These are phyloP conservation scores for Eumeta japonica DNA, from an alignment of 1,140 invertebrate species.

Conservation along the genomic window DNA sequence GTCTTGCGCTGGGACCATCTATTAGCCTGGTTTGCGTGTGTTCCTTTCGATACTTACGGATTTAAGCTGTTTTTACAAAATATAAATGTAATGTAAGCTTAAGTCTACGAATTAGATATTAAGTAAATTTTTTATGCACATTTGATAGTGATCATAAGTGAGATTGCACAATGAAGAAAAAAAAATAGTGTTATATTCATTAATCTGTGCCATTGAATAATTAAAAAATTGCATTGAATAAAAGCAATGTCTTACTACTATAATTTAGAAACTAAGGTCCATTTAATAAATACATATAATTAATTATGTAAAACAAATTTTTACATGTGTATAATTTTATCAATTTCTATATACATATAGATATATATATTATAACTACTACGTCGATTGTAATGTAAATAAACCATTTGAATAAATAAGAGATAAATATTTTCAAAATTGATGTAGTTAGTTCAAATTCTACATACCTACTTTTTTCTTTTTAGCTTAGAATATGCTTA, in stretches of 20 bases:
- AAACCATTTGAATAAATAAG: neutral
- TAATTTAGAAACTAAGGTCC: too few relatives aligned
- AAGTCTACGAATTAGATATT: neutral
- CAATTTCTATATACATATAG: too few relatives aligned
- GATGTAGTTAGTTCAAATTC: neutral
- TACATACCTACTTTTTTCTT: constrained; percentile 2
- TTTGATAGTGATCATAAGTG: neutral
- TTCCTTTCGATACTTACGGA: neutral
- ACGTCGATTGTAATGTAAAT: neutral
- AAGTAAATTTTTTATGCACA: neutral
- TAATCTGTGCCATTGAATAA: neutral
- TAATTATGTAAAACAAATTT: too few relatives aligned
- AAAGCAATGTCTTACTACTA: too few relatives aligned
- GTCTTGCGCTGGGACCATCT: constrained; percentile 48
- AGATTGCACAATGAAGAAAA: neutral
- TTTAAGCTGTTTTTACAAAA: too few relatives aligned
- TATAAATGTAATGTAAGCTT: too few relatives aligned
- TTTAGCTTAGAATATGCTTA: constrained; percentile 9
- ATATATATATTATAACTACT: too few relatives aligned
- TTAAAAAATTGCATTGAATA: too few relatives aligned
- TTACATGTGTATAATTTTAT: too few relatives aligned
- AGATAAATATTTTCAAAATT: neutral
- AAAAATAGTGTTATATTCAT: neutral
- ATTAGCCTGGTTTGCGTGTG: constrained; percentile 23
- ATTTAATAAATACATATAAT: too few relatives aligned